These are phyloP conservation scores for Cecropterus lyciades DNA, from an alignment of 1,140 invertebrate genomes.

Conservation along the genomic window DNA sequence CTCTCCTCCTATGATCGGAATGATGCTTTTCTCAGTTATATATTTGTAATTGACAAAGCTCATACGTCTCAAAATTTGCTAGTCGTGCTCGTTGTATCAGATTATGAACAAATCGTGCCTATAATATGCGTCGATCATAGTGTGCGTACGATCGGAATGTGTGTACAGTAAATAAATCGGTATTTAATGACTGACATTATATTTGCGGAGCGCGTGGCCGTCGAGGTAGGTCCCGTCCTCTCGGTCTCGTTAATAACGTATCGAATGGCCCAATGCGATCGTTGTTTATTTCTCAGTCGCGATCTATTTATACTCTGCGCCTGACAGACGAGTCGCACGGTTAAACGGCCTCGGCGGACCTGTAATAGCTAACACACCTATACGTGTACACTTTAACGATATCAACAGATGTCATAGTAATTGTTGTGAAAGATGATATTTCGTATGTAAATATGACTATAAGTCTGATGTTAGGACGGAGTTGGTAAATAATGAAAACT, in stretches of 20 bases:
- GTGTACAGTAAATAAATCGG: too few species aligned
- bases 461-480: too few species aligned
- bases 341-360: constrained; percentile 23
- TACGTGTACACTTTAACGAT: background rate
- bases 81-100: too few species aligned
- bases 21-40: too few species aligned
- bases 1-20: too few species aligned
- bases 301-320: constrained; percentile 28
- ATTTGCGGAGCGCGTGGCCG: background rate
- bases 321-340: constrained; percentile 24
- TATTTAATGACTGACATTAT: too few species aligned
- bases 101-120: too few species aligned
- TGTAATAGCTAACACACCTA: constrained; percentile 14
- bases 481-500: too few species aligned
- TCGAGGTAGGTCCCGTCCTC: background rate
- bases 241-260: constrained; percentile 5
- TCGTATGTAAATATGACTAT: background rate
- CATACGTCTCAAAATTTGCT: too few species aligned
- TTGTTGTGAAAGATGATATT: background rate
- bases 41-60: too few species aligned
- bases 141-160: too few species aligned
- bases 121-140: too few species aligned
- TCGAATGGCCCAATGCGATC: constrained; percentile 11
- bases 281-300: constrained; percentile 30
- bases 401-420: background rate